Evolutionary conservation across 2,888 invertebrate genomes (phyloP).

Genomic region (Eupithecia vulgata): DNA sequence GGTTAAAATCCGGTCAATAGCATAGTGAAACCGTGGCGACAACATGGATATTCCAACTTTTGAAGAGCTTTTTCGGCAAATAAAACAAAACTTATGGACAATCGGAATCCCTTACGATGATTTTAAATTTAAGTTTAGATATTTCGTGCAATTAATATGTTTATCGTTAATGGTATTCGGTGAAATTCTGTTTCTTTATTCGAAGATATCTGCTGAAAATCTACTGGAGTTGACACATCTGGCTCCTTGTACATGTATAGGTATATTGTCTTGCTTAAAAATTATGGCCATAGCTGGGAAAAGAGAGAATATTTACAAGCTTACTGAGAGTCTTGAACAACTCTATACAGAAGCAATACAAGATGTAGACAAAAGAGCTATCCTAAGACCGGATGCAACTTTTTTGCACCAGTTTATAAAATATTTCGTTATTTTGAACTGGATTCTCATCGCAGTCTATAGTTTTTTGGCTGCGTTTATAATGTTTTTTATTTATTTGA

Average conservation of each 20-base stretch:
- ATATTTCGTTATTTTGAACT: constrained; percentile 67
- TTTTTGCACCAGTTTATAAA: constrained; percentile 60
- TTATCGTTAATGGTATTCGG: constrained; percentile 50
- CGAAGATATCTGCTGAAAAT: constrained; percentile 62
- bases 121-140: constrained; percentile 51
- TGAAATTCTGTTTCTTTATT: constrained; percentile 58
- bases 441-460: constrained; percentile 65
- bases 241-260: constrained; percentile 62
- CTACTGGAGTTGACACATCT: constrained; percentile 65
- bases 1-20: neutral
- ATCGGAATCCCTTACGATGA: constrained; percentile 59
- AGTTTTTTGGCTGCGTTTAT: constrained; percentile 64
- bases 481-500: constrained; percentile 58
- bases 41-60: constrained; percentile 59
- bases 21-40: neutral
- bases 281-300: constrained; percentile 50
- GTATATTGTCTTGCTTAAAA: constrained; percentile 60
- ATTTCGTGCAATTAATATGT: constrained; percentile 44
- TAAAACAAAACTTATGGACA: constrained; percentile 61
- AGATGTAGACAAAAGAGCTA: constrained; percentile 48
- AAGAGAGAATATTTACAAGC: constrained; percentile 52
- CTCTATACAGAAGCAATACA: constrained; percentile 54
- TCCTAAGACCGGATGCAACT: constrained; percentile 55
- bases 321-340: constrained; percentile 51
- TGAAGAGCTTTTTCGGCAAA: constrained; percentile 60